Evolutionary conservation across 2,113 vertebrate genomes (phyloP).

Genomic region (human): GRCh38 chr6:10989501-10990000

Average conservation of each 20-base stretch:
- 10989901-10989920: background rate
- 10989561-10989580: no score
- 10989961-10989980: background rate
- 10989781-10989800: constrained; percentile 89
- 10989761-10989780: constrained; percentile 91
- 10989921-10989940: background rate
- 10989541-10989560: no score
- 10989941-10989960: background rate
- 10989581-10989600: no score
- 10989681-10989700: constrained; percentile 34
- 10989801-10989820: constrained; percentile 90
- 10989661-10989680: accelerated
- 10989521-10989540: no score
- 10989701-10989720: constrained; percentile 93
- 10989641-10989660: no score
- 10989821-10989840: constrained; percentile 92
- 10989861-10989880: background rate
- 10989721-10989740: constrained; percentile 90
- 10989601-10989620: no score
- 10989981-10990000: background rate
- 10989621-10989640: no score
- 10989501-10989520: no score
- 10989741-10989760: constrained; percentile 93
- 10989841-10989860: background rate
- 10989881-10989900: accelerated